Percentiles rank a stretch among this genome's conserved stretches.
Conservation (phyloP, 2,113 vertebrate species). For the Barbus barbus region DNA sequence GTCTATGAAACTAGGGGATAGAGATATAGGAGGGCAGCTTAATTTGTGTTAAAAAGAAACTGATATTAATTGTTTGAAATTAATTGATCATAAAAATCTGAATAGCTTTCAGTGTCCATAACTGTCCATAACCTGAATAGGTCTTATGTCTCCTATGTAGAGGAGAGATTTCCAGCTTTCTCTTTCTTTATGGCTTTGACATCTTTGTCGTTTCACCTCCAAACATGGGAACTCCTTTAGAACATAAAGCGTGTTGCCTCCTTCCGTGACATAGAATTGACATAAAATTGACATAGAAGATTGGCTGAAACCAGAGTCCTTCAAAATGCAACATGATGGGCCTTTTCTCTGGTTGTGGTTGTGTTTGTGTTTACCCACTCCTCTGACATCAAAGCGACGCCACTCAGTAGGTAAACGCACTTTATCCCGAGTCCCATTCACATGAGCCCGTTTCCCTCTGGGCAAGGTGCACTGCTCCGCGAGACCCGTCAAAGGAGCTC, state of each 20-base stretch:
- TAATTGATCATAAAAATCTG: background rate
- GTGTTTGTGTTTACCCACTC: slow-evolving; percentile 3
- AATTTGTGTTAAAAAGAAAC: background rate
- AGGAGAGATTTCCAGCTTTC: background rate
- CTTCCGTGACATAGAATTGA: no score
- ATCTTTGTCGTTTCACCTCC: background rate
- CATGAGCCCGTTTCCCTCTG: background rate
- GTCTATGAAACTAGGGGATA: no score
- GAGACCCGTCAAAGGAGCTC: slow-evolving; percentile 40
- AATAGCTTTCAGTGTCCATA: no score
- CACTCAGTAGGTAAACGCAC: background rate
- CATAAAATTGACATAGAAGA: no score
- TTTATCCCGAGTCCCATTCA: background rate
- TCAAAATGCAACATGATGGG: background rate
- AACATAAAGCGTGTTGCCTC: background rate
- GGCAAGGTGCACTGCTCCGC: slow-evolving; percentile 47
- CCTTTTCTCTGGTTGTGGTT: background rate
- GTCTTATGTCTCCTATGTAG: no score
- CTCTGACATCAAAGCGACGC: slow-evolving; percentile 6
- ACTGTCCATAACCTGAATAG: no score
- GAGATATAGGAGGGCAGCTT: background rate
- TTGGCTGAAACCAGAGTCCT: background rate
- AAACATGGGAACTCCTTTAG: no score
- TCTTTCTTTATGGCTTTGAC: background rate
- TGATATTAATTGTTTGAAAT: no score